Conservation (phyloP, 2,113 vertebrate species). For the Corythornis vintsioides region DNA sequence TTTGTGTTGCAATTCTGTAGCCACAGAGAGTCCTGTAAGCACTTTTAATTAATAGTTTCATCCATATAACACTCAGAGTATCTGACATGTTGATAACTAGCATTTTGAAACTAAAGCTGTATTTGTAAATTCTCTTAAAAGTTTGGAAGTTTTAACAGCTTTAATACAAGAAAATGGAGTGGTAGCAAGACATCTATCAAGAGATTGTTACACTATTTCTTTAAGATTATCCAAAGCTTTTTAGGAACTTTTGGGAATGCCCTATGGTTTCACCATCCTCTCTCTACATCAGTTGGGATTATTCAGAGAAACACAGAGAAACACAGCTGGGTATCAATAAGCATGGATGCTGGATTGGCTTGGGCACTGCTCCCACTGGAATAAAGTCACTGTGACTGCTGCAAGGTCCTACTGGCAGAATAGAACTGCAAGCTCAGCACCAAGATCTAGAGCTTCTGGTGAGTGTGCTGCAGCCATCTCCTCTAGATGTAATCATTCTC, state of each 20-base stretch:
- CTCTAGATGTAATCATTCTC: not conserved
- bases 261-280: not conserved
- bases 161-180: not conserved
- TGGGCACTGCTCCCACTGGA: not conserved
- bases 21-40: not conserved
- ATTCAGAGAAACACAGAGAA: not conserved
- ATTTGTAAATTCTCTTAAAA: not conserved
- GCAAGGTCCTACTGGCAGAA: not conserved
- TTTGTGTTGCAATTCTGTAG: not conserved
- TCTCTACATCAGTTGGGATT: not conserved
- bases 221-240: not conserved
- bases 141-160: conserved; percentile 5
- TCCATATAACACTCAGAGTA: not conserved
- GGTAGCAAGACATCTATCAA: not conserved
- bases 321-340: not conserved
- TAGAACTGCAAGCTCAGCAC: conserved; percentile 6
- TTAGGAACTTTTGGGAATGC: not conserved
- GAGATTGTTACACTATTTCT: not conserved
- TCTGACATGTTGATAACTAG: not conserved
- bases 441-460: not conserved
- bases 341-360: not conserved
- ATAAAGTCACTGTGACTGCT: not conserved
- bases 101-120: not conserved
- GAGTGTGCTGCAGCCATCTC: not conserved
- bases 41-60: conserved; percentile 36